Conservation (phyloP, 1,140 invertebrate species). For the Caenorhabditis elegans region WBcel235 BX284606.5:10175501-10176000, state of each 20-base stretch:
- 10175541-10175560: neutral
- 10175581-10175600: constrained; percentile 45
- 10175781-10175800: too few species aligned
- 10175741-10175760: neutral
- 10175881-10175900: too few species aligned
- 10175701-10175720: constrained; percentile 29
- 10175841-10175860: too few species aligned
- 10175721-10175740: neutral
- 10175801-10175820: too few species aligned
- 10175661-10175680: constrained; percentile 39
- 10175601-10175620: constrained; percentile 27
- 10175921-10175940: too few species aligned
- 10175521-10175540: neutral
- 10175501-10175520: constrained; percentile 35
- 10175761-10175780: neutral
- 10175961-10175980: too few species aligned
- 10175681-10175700: constrained; percentile 49
- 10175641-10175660: neutral
- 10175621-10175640: constrained; percentile 37
- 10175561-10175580: neutral
- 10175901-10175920: too few species aligned
- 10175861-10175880: too few species aligned
- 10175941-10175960: too few species aligned
- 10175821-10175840: too few species aligned
- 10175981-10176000: too few species aligned